Percentiles rank a stretch among this genome's conserved stretches.
Evolutionary conservation across 2,797 vertebrate genomes (phyloP).

Genomic region (Heliangelus exortis): DNA sequence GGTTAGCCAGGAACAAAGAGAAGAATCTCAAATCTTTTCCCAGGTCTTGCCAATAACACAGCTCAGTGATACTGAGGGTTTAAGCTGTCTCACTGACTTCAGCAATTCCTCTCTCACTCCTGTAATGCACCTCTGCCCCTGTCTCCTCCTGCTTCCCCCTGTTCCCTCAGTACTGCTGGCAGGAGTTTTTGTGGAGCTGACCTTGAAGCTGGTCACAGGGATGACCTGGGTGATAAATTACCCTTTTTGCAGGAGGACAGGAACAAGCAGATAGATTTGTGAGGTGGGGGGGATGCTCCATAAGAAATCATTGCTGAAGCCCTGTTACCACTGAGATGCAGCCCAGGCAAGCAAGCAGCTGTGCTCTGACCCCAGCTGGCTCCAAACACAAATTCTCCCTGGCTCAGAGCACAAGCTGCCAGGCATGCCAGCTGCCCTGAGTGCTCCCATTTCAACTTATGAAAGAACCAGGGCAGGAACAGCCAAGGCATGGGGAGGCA

Average conservation of each 20-base stretch:
- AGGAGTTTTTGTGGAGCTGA: not conserved
- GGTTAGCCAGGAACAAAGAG: conserved; percentile 31
- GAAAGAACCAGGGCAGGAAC: conserved; percentile 23
- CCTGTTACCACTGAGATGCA: not conserved
- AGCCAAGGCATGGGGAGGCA: conserved; percentile 5
- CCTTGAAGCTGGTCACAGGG: not conserved
- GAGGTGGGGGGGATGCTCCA: not conserved
- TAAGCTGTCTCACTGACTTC: not conserved
- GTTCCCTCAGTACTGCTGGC: not conserved
- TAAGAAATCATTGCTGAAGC: not conserved
- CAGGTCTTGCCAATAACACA: not conserved
- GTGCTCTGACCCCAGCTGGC: conserved; percentile 47
- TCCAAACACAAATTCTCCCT: not conserved
- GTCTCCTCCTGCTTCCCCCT: not conserved
- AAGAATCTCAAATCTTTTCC: not conserved
- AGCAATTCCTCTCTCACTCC: not conserved
- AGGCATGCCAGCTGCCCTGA: conserved; percentile 48
- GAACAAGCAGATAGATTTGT: not conserved
- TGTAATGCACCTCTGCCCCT: not conserved
- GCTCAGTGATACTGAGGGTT: not conserved
- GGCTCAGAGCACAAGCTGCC: conserved; percentile 40
- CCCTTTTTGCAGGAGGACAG: not conserved
- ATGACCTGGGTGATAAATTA: not conserved
- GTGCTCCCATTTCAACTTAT: conserved; percentile 2
- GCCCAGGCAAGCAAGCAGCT: not conserved